Evolutionary conservation across 1,140 invertebrate species (phyloP), one percentile per base, ranked within the genome.

Genomic region (Cyclargus thomasi): DNA sequence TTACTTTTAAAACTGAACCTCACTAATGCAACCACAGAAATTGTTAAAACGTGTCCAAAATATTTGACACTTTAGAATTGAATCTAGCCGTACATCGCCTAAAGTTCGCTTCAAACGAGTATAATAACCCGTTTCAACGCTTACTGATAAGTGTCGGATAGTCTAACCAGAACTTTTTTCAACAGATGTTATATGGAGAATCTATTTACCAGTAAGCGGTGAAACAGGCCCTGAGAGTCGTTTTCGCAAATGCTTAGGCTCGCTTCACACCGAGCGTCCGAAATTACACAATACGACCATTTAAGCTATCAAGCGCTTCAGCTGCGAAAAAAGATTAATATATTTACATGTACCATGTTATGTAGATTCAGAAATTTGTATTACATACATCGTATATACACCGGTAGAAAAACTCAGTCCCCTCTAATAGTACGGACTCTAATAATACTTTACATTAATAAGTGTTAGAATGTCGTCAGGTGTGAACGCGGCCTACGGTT

Each of bases 41-140:
- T 68, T 65, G 67, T 62, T 70, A 73, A 73, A 75, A 71, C 62
- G 74, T 72, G 74, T 78, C 74, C 10, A 75, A 78, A 78, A 76
- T 39, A 69, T 78, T 78, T 78, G 76, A 78, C 76, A 78, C 74
- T 69, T 74, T 69, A 72, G 74, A 76, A 74, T 76, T 76, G 74
- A 76, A 71, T 69, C 64, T 55, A 66, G 62, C 62, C 71, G 23
- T 66, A 35, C 21, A n/a, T n/a, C n/a, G n/a, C n/a, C n/a, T 64
- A 39, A 18, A 11, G 35, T 39, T 36, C 20, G 18, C 35, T 62
- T 18, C 59, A 62, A 59, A 67, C n/a, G n/a, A n/a, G n/a, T n/a
- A n/a, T n/a, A n/a, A n/a, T n/a, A n/a, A n/a, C n/a, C n/a, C n/a
- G n/a, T n/a, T n/a, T n/a, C n/a, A n/a, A n/a, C n/a, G n/a, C n/a